A percentile compares a stretch with the other conserved stretches of the same genome.
Evolutionary conservation across 1,140 invertebrate genomes (phyloP).

Genomic region (Euura saliciscinereae): DNA sequence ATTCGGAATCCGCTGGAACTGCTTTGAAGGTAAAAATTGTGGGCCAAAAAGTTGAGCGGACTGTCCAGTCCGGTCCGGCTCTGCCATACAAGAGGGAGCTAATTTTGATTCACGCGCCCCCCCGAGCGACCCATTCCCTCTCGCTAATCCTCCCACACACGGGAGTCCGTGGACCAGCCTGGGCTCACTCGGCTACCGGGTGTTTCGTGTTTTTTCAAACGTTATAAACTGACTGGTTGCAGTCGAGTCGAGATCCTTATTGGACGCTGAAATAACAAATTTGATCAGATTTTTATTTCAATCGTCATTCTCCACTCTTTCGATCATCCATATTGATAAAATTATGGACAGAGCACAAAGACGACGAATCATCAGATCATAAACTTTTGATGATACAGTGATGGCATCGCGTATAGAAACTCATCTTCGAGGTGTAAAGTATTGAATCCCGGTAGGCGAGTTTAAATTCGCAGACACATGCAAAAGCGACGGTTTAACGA

Average conservation of each 20-base stretch:
- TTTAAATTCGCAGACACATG: background rate
- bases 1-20: background rate
- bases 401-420: too few relatives aligned
- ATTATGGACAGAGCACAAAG: too few relatives aligned
- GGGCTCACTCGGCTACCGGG: background rate
- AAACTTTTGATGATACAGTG: too few relatives aligned
- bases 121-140: background rate
- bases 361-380: too few relatives aligned
- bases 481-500: background rate
- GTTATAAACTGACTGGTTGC: too few relatives aligned
- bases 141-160: slow-evolving; percentile 6
- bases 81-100: slow-evolving; percentile 32
- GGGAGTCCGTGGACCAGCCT: background rate
- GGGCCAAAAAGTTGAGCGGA: background rate
- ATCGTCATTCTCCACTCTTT: too few relatives aligned
- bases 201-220: background rate
- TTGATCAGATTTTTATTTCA: too few relatives aligned
- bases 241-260: too few relatives aligned
- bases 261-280: too few relatives aligned
- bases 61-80: slow-evolving; percentile 3
- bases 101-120: slow-evolving; percentile 40
- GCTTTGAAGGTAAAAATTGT: too few relatives aligned
- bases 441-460: background rate
- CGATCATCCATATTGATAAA: too few relatives aligned
- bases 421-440: background rate